These are phyloP conservation scores for Corydoras maculifer DNA, from an alignment of 2,113 vertebrate species.

Conservation along the genomic window DNA sequence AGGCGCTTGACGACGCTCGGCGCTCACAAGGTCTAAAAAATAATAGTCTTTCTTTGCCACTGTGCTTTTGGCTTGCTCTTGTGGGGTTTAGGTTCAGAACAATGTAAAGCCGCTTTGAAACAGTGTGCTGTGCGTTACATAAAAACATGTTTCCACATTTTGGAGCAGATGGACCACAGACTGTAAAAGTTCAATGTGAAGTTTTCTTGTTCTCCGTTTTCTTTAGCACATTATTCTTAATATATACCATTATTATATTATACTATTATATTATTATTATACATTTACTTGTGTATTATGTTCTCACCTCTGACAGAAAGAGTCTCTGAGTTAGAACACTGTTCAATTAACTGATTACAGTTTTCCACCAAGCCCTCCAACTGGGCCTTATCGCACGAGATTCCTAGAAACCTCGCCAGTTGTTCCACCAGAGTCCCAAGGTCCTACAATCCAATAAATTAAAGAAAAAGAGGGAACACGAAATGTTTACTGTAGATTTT, in stretches of 20 bases:
- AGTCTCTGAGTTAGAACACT: slow-evolving; percentile 90
- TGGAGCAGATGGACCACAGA: no score
- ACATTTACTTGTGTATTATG: background rate
- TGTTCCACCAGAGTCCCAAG: slow-evolving; percentile 82
- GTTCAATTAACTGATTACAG: slow-evolving; percentile 93
- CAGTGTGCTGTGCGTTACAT: no score
- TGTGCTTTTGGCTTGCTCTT: no score
- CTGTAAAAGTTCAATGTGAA: no score
- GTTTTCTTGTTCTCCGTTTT: background rate
- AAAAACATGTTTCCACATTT: no score
- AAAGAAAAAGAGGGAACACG: background rate
- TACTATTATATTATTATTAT: background rate
- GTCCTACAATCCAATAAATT: slow-evolving; percentile 63
- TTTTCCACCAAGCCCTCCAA: slow-evolving; percentile 85
- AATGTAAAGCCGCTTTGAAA: no score
- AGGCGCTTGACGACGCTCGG: no score
- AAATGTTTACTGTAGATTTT: no score
- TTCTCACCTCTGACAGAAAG: slow-evolving; percentile 83
- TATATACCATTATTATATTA: no score
- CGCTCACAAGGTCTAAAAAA: no score
- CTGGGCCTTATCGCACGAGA: slow-evolving; percentile 91
- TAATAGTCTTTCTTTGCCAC: no score
- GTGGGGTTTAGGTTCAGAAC: no score
- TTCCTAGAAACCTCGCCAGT: slow-evolving; percentile 84
- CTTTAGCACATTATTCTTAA: background rate